Conservation (phyloP, 2,113 vertebrate species). For the Solenodon paradoxus region DNA sequence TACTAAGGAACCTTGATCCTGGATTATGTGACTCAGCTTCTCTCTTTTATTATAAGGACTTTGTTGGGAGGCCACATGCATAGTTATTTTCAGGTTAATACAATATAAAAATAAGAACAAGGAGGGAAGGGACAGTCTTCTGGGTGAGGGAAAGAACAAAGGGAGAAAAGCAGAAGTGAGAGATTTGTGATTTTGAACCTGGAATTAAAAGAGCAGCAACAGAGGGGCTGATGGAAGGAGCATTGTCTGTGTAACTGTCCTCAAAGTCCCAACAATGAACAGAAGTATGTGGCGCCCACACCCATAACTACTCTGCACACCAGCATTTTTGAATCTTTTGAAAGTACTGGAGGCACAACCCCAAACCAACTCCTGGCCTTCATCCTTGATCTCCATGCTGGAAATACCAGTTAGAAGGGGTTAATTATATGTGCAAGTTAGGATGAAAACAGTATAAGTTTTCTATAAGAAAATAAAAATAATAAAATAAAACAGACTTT, state of each 20-base stretch:
- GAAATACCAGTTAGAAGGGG: background rate
- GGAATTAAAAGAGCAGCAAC: background rate
- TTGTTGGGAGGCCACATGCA: background rate
- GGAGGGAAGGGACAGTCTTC: background rate
- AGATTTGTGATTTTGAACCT: background rate
- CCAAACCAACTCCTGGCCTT: rapidly evolving
- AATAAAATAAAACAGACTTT: background rate
- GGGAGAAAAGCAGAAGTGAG: background rate
- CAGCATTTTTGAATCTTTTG: rapidly evolving
- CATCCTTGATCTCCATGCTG: background rate
- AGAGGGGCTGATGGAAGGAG: too few relatives aligned
- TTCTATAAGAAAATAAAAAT: background rate
- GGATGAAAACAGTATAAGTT: background rate
- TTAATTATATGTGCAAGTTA: background rate
- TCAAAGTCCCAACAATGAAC: background rate
- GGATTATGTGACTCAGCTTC: too few relatives aligned
- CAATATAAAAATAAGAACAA: background rate
- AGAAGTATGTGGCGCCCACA: too few relatives aligned
- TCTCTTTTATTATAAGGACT: background rate
- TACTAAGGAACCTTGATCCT: background rate
- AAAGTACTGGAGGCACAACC: too few relatives aligned
- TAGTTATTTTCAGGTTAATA: background rate
- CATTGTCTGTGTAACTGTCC: background rate
- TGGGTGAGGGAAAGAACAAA: background rate
- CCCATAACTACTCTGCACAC: rapidly evolving